Percentiles rank a stretch among this genome's conserved stretches.
Evolutionary conservation across 2,113 vertebrate genomes (phyloP).

Genomic region (Todiramphus saurophagus): DNA sequence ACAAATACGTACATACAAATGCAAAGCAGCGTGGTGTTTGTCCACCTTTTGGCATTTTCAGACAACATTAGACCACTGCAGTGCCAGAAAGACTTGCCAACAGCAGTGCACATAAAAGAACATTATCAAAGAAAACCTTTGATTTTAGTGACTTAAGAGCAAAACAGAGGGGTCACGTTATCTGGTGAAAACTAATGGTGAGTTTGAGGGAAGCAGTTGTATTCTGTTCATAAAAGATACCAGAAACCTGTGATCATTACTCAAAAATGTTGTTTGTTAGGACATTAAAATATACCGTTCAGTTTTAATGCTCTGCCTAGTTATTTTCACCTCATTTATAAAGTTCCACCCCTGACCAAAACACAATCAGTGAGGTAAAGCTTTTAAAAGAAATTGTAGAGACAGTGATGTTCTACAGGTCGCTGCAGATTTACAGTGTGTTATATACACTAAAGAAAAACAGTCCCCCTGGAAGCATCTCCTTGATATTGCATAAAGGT

Average conservation of each 20-base stretch:
- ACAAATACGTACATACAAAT: neutral
- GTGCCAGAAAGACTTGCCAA: neutral
- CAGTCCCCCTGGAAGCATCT: neutral
- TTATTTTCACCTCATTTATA: neutral
- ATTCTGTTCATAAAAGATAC: neutral
- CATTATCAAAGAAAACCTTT: neutral
- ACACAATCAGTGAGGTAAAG: neutral
- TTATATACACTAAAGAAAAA: neutral
- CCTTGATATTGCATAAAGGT: neutral
- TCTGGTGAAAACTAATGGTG: neutral
- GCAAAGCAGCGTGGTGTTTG: neutral
- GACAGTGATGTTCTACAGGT: neutral
- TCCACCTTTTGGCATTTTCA: neutral
- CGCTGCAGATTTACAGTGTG: neutral
- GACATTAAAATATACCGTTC: conserved; percentile 38
- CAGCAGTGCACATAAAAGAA: neutral
- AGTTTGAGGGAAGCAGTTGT: neutral
- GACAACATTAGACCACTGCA: neutral
- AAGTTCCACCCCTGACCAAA: too few relatives aligned
- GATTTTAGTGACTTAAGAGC: neutral
- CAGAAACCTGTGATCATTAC: neutral
- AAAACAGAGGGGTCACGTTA: neutral
- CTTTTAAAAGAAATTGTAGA: neutral
- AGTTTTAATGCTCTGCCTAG: neutral
- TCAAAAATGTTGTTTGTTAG: conserved; percentile 29